Evolutionary conservation across 2,113 vertebrate genomes (phyloP).

Genomic region (Dromiciops gliroides): DNA sequence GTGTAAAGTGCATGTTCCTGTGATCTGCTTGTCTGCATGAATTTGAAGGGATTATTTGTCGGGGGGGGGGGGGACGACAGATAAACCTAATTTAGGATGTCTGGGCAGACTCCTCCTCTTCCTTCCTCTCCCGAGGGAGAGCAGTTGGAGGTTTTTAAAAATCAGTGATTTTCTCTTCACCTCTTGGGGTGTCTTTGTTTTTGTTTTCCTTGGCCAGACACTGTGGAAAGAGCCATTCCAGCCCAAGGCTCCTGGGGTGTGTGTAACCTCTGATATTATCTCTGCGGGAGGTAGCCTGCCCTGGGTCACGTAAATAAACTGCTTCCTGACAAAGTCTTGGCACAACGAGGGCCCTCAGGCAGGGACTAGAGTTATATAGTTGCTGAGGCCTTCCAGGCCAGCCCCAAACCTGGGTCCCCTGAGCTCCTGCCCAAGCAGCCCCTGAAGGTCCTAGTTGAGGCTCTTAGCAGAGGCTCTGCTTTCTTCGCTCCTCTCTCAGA

Average conservation of each 20-base stretch:
- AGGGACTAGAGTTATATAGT: background rate
- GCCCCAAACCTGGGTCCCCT: background rate
- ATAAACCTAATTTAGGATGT: background rate
- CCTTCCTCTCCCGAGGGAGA: background rate
- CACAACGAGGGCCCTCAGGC: background rate
- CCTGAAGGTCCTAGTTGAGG: background rate
- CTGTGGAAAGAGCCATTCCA: background rate
- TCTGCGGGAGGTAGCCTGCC: background rate
- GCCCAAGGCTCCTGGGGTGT: background rate
- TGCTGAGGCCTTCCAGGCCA: accelerated
- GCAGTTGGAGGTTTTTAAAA: background rate
- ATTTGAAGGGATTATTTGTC: background rate
- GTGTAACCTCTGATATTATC: background rate
- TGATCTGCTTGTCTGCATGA: background rate
- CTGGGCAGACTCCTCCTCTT: background rate
- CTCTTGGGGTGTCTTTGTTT: background rate
- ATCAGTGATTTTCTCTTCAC: background rate
- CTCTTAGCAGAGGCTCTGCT: background rate
- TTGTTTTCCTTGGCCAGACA: background rate
- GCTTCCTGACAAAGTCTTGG: background rate
- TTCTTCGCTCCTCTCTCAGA: background rate
- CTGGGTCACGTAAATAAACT: background rate
- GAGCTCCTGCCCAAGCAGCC: background rate
- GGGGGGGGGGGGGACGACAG: background rate
- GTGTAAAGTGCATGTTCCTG: background rate